Evolutionary conservation across 2,797 vertebrate species (phyloP).

Genomic region (Macroramphosus scolopax): DNA sequence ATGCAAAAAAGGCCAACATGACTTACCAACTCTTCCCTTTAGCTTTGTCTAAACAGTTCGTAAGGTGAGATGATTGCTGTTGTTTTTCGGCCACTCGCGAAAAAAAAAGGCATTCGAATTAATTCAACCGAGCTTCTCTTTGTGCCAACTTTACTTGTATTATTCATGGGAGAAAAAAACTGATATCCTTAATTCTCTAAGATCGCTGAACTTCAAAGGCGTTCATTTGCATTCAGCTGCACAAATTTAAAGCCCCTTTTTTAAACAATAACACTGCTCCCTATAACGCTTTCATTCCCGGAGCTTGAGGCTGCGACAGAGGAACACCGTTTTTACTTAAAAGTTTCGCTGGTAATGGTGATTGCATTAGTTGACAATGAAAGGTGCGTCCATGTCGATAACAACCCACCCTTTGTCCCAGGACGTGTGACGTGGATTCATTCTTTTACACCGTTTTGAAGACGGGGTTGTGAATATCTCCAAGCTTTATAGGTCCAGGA

Average conservation of each 20-base stretch:
- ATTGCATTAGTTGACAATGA: constrained; percentile 41
- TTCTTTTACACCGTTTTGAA: too few relatives aligned
- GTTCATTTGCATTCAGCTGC: constrained; percentile 63
- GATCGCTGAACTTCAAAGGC: constrained; percentile 66
- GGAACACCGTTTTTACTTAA: constrained; percentile 22
- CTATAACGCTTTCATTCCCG: constrained; percentile 46
- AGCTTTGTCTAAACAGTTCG: constrained; percentile 42
- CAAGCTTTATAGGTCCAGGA: too few relatives aligned
- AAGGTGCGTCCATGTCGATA: constrained; percentile 45
- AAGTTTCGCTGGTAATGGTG: constrained; percentile 46
- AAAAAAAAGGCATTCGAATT: constrained; percentile 37
- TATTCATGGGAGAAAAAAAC: constrained; percentile 37
- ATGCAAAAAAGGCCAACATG: constrained; percentile 61
- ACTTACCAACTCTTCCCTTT: constrained; percentile 47
- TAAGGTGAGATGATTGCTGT: constrained; percentile 40
- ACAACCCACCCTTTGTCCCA: constrained; percentile 32
- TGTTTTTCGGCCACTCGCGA: constrained; percentile 46
- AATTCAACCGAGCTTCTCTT: constrained; percentile 32
- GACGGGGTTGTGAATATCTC: too few relatives aligned
- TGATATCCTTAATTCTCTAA: constrained; percentile 50
- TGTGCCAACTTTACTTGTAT: constrained; percentile 29
- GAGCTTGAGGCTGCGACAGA: constrained; percentile 37
- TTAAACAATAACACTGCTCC: constrained; percentile 59
- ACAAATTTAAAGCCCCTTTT: constrained; percentile 58
- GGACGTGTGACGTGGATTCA: too few relatives aligned